Conservation (phyloP, 2,797 vertebrate genomes). For the Morus bassanus region DNA sequence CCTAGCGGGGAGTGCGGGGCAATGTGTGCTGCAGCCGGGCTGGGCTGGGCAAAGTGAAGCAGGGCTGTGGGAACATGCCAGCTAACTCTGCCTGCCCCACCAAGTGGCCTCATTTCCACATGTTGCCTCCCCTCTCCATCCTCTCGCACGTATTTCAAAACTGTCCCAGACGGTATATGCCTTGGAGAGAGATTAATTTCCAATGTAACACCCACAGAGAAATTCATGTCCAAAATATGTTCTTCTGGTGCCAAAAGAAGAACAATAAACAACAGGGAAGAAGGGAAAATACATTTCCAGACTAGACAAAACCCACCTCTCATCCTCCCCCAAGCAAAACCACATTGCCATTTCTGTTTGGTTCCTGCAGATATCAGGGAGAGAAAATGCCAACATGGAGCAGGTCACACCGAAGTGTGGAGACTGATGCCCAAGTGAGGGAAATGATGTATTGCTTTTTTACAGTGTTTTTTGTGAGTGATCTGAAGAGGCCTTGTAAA, state of each 20-base stretch:
- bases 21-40: not conserved
- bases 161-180: not conserved
- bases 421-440: not conserved
- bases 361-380: not conserved
- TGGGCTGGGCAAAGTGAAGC: not conserved
- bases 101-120: not conserved
- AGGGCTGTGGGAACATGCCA: not conserved
- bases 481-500: not conserved
- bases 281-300: slow-evolving; percentile 37
- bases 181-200: slow-evolving; percentile 60
- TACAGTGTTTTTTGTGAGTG: not conserved
- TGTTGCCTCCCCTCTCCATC: not conserved
- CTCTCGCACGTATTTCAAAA: not conserved
- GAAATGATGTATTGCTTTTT: fast-evolving
- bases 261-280: slow-evolving; percentile 55
- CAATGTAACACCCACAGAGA: slow-evolving; percentile 59
- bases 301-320: slow-evolving; percentile 48
- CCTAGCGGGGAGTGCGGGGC: fast-evolving
- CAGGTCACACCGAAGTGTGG: fast-evolving
- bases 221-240: slow-evolving; percentile 60
- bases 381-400: not conserved
- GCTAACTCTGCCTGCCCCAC: not conserved
- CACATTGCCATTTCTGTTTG: not conserved
- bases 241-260: slow-evolving; percentile 56
- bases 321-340: slow-evolving; percentile 17